Evolutionary conservation across 2,797 vertebrate species (phyloP), one percentile per base, ranked within the genome.

Genomic region (Micromesistius poutassou): DNA sequence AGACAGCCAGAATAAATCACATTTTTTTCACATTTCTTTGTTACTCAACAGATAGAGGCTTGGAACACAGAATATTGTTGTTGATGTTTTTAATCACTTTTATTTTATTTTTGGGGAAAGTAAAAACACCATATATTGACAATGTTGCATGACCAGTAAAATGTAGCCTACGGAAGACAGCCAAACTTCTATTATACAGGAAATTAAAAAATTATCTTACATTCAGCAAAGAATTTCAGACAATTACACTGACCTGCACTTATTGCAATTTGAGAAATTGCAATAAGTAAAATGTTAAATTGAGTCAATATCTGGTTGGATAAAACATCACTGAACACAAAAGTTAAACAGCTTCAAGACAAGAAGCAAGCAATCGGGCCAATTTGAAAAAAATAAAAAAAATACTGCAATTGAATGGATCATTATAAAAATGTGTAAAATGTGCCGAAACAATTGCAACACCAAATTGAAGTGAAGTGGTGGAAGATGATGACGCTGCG

Each of bases 51-150:
- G 25, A 68, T 4, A 25, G 55, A 62, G n/a, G 62, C 62, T 25
- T 28, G 25, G 62, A 28, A 68, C 62, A 28, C 22, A 3, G 62
- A 31, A 31, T 71, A 71, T 25, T 66, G 0, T 25, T 66, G 1
- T 31, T 12, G 28, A 0, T 13, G 13, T 30, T 33, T 33, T 71
- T 14, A 33, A 19, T 30, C 70, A 25, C 72, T 78, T 92, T 91
- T 91, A 90, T 90, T 91, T 75, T 68, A 90, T 90, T 91, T 75
- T 68, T 80, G 71, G 75, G 74, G 76, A 86, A 83, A 87, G 84
- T 87, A 78, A 19, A 78, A 81, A 76, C 62, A 70, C 71, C 74
- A 16, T 62, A 25, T 38, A 33, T 74, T 81, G 75, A 80, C 46
- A 36, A 12, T 2, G 35, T 71, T 3, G 83, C 46, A 3, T 82